Conservation (phyloP, 2,113 vertebrate genomes). For the Phalacrocorax brasilianus region DNA sequence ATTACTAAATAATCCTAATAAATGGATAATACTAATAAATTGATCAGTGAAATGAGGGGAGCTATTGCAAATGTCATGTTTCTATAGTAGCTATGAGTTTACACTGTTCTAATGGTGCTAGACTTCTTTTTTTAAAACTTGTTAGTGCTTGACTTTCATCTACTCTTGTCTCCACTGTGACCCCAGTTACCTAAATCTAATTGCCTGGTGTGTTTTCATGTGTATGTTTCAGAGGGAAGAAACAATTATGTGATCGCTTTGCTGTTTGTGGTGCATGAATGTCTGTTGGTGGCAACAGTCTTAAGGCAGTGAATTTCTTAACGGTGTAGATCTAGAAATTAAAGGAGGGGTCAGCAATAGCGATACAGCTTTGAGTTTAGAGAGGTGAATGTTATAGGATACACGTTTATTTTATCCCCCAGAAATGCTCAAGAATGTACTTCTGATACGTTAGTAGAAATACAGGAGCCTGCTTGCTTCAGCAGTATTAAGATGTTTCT, state of each 20-base stretch:
- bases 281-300: background rate
- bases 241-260: background rate
- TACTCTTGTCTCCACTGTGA: accelerated
- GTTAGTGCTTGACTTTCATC: background rate
- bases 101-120: background rate
- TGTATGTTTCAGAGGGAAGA: background rate
- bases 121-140: background rate
- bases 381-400: background rate
- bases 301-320: background rate
- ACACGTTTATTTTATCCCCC: background rate
- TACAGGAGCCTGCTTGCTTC: background rate
- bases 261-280: background rate
- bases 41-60: background rate
- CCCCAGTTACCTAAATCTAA: background rate
- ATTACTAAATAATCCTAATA: no score
- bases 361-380: background rate
- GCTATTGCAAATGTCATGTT: background rate
- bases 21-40: no score
- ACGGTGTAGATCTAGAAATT: background rate
- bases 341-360: background rate
- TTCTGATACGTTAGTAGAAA: background rate
- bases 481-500: slow-evolving; percentile 16
- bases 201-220: background rate
- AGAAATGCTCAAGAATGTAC: background rate
- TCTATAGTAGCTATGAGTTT: background rate